A percentile compares a stretch with the other conserved stretches of the same genome.
Evolutionary conservation across 2,797 vertebrate genomes (phyloP).

Genomic region (Geotria australis): DNA sequence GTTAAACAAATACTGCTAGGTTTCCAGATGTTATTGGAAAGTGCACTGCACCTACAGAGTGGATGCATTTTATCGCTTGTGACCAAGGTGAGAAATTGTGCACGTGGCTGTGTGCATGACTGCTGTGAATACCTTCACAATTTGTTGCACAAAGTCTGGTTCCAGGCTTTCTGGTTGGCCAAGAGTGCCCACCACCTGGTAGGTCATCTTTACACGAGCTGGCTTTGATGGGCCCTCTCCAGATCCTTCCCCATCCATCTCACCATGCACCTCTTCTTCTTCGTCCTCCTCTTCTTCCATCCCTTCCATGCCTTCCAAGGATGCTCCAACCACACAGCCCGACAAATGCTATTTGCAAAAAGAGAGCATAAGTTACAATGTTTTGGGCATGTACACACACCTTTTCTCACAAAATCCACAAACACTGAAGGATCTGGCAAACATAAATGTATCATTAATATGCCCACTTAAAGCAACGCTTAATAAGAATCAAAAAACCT

Average conservation of each 20-base stretch:
- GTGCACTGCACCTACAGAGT: too few relatives aligned
- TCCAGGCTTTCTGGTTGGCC: constrained; percentile 4
- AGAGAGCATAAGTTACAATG: not conserved
- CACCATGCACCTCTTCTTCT: constrained; percentile 6
- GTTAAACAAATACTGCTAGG: too few relatives aligned
- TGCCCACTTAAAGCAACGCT: not conserved
- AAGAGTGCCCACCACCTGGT: constrained; percentile 40
- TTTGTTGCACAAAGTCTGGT: constrained; percentile 6
- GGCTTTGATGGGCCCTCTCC: constrained; percentile 1
- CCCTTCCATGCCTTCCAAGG: constrained; percentile 8
- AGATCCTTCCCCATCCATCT: not conserved
- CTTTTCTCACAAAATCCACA: too few relatives aligned
- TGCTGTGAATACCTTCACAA: too few relatives aligned
- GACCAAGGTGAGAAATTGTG: too few relatives aligned
- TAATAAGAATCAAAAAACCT: not conserved
- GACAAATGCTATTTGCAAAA: constrained; percentile 20
- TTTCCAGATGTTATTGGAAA: too few relatives aligned
- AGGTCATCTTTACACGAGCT: constrained; percentile 3
- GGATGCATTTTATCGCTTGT: too few relatives aligned
- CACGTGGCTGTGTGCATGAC: too few relatives aligned
- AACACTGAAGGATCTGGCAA: too few relatives aligned
- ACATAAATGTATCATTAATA: not conserved
- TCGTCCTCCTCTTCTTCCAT: constrained; percentile 14
- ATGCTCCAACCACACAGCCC: constrained; percentile 10
- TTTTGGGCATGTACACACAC: not conserved